Evolutionary conservation across 2,113 vertebrate genomes (phyloP).

Genomic region (Serilophus lunatus): DNA sequence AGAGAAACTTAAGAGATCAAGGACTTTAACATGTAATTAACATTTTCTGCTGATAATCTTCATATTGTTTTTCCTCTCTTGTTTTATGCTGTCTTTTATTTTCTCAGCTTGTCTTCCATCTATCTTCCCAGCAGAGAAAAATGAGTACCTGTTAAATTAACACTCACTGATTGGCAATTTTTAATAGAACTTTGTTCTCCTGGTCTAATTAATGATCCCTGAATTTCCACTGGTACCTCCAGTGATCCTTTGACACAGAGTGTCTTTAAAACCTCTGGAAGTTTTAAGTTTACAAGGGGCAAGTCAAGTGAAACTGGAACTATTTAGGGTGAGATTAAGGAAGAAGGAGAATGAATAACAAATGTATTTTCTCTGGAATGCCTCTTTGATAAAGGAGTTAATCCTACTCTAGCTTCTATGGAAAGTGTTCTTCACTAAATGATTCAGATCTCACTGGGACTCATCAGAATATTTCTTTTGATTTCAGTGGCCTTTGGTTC

Average conservation of each 20-base stretch:
- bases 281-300: not conserved
- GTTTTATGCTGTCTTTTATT: not conserved
- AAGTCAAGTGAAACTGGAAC: not conserved
- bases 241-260: not conserved
- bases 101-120: not conserved
- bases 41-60: conserved; percentile 16
- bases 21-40: conserved; percentile 18
- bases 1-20: not conserved
- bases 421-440: not conserved
- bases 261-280: not conserved
- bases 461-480: not conserved
- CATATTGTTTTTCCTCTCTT: not conserved
- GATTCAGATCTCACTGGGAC: not conserved
- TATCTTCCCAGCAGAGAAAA: conserved; percentile 8
- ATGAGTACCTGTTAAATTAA: conserved; percentile 4
- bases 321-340: not conserved
- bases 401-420: not conserved
- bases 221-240: not conserved
- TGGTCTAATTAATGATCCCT: not conserved
- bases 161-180: not conserved
- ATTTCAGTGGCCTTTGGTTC: not conserved
- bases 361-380: not conserved
- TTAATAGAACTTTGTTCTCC: not conserved
- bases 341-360: not conserved
- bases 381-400: not conserved